Evolutionary conservation across 2,888 invertebrate genomes (phyloP).

Genomic region (Zele albiditarsus): DNA sequence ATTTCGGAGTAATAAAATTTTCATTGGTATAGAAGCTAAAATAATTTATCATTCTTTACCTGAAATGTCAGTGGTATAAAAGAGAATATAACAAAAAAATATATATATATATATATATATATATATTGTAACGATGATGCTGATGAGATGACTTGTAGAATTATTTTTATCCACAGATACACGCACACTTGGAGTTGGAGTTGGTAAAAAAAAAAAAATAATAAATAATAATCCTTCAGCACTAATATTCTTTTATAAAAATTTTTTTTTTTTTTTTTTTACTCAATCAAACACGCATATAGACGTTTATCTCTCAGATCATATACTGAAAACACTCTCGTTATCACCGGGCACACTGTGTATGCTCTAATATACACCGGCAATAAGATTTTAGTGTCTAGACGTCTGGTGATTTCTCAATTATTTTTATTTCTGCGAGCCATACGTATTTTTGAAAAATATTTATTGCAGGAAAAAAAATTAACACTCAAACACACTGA

Average conservation of each 20-base stretch:
- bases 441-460: too few relatives aligned
- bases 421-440: background rate
- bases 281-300: background rate
- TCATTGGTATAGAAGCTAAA: background rate
- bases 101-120: background rate
- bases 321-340: background rate
- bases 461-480: too few relatives aligned
- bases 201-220: background rate
- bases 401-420: slow-evolving; percentile 5
- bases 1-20: background rate
- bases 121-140: background rate
- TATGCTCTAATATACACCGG: background rate
- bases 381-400: slow-evolving; percentile 1
- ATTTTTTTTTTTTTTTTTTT: background rate
- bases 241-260: background rate
- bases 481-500: too few relatives aligned
- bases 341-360: background rate
- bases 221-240: background rate
- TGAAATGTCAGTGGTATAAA: background rate
- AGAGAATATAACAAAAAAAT: too few relatives aligned
- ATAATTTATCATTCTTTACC: background rate
- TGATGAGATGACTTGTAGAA: background rate
- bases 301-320: background rate
- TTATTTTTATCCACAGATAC: background rate
- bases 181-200: background rate